Evolutionary conservation across 1,140 invertebrate species (phyloP), one percentile per base, ranked within the genome.

Genomic region (Drosophila malerkotliana): DNA sequence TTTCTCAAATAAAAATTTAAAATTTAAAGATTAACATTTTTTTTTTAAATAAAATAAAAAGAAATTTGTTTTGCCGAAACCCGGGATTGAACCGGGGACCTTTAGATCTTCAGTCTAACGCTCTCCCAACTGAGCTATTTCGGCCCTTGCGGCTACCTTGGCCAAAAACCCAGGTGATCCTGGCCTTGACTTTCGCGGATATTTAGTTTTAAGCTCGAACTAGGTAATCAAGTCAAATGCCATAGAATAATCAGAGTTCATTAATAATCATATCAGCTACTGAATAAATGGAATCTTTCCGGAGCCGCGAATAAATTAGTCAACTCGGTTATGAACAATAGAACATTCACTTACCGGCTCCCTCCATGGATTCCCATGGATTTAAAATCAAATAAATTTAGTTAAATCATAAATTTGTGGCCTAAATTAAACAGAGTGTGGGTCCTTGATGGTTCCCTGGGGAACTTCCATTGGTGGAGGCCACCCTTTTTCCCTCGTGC

Each of bases 21-120:
- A 21, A 8, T 9, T 21, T 10, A 12, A 45, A 41, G 3, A 28
- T 14, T 15, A n/a, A 21, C 2, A 21, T 3, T 0, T 3, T 3
- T 21, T 21, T 21, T 21, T 21, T 3, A 37, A 39, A 2, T 6
- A 4, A 18, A 28, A 21, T 26, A 26, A 44, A 37, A 47, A 24
- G 0, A 1, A 3, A 6, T 15, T 4, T 1, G n/a, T 1, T 0
- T 49, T 52, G 94, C 94, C 94, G 94, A 95, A 95, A 94, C 94
- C 94, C 92, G 94, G 94, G 94, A 94, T 95, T 93, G 94, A 95
- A 95, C 94, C 94, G 93, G 94, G 94, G 94, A 95, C 94, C 93
- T 95, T 95, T 95, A 95, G 94, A 95, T 95, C 94, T 95, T 95
- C 94, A 95, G 94, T 95, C 94, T 95, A 95, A 95, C 94, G 94